Evolutionary conservation across 2,113 vertebrate species (phyloP).

Genomic region (Pandion haliaetus): DNA sequence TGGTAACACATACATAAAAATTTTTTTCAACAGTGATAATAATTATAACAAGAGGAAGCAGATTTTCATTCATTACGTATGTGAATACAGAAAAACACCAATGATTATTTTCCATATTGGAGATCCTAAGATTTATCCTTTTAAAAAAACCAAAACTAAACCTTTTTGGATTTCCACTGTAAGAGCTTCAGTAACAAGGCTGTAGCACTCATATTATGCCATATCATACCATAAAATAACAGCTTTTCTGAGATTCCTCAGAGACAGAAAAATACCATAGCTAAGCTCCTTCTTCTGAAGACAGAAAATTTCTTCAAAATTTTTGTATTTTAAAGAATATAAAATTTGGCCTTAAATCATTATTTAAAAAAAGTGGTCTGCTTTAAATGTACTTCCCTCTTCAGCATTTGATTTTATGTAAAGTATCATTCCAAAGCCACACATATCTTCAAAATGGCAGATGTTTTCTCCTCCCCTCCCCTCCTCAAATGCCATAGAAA

Average conservation of each 20-base stretch:
- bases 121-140: neutral
- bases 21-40: neutral
- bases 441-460: neutral
- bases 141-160: neutral
- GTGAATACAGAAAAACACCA: neutral
- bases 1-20: neutral
- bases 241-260: neutral
- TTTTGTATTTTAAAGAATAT: neutral
- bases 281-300: neutral
- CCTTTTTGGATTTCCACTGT: neutral
- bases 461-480: neutral
- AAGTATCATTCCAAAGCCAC: neutral
- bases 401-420: neutral
- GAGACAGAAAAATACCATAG: neutral
- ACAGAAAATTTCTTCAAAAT: neutral
- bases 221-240: neutral
- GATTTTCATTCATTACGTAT: neutral
- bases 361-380: rapidly evolving
- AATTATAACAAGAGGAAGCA: neutral
- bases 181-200: neutral
- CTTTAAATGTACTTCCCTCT: neutral
- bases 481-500: neutral
- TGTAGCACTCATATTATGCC: neutral
- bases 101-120: neutral
- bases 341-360: neutral